A percentile compares a stretch with the other conserved stretches of the same genome.
Evolutionary conservation across 1,140 invertebrate genomes (phyloP).

Genomic region (Gonioctena quinquepunctata): DNA sequence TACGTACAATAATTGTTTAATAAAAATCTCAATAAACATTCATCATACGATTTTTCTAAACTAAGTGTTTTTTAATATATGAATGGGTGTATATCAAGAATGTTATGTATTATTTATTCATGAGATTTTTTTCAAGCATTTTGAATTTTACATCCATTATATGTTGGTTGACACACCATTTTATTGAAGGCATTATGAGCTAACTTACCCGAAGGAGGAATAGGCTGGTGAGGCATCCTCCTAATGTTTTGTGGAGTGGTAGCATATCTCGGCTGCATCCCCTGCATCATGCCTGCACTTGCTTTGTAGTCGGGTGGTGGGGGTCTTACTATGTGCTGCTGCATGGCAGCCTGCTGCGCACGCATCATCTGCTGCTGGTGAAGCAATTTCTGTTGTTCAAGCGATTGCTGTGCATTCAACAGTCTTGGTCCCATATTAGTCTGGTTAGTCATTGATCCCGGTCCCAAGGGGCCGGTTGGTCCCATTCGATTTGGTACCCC

Average conservation of each 20-base stretch:
- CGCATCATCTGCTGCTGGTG: slow-evolving; percentile 42
- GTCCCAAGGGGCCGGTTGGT: slow-evolving; percentile 31
- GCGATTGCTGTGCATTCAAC: slow-evolving; percentile 34
- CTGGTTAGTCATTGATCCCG: slow-evolving; percentile 24
- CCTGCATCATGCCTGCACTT: slow-evolving; percentile 65
- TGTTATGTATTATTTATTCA: no score
- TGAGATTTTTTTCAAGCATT: neutral
- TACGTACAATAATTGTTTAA: no score
- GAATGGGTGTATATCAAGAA: no score
- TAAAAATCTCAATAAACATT: no score
- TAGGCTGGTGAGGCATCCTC: slow-evolving; percentile 67
- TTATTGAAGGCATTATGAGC: no score
- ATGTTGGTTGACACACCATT: neutral
- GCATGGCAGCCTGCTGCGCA: slow-evolving; percentile 30
- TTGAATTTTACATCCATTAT: neutral
- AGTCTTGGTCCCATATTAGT: slow-evolving; percentile 21
- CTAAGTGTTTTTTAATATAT: no score
- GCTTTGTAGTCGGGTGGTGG: slow-evolving; percentile 79
- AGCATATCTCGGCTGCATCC: slow-evolving; percentile 55
- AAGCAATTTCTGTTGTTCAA: slow-evolving; percentile 51
- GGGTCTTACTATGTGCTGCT: slow-evolving; percentile 59
- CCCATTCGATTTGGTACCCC: slow-evolving; percentile 34
- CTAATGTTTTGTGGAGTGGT: slow-evolving; percentile 62
- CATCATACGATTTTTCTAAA: no score
- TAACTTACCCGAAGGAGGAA: slow-evolving; percentile 66